Percentiles rank a stretch among this genome's conserved stretches.
Conservation (phyloP, 2,113 vertebrate species). For the Thunnus thynnus region DNA sequence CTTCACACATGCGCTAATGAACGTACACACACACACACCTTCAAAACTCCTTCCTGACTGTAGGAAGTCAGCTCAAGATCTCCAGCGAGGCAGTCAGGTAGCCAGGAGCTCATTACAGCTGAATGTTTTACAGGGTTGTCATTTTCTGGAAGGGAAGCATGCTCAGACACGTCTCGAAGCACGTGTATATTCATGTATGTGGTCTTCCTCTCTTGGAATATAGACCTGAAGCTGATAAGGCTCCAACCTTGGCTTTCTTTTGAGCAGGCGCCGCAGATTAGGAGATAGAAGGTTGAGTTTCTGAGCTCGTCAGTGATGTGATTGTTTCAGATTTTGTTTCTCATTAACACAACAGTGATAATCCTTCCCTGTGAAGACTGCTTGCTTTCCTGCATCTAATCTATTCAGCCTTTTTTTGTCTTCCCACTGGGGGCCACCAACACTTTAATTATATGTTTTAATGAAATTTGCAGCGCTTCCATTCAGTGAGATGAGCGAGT, state of each 20-base stretch:
- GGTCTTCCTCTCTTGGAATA: conserved; percentile 31
- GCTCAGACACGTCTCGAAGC: conserved; percentile 48
- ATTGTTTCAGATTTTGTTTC: conserved; percentile 47
- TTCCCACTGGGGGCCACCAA: not conserved
- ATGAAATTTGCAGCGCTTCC: not conserved
- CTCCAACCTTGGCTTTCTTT: conserved; percentile 21
- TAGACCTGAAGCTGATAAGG: conserved; percentile 37
- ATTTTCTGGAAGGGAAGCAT: conserved; percentile 61
- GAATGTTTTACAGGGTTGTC: conserved; percentile 60
- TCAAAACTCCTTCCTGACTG: not conserved
- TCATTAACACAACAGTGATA: conserved; percentile 18
- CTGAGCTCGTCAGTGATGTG: conserved; percentile 35
- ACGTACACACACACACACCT: not conserved
- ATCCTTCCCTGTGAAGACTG: conserved; percentile 20
- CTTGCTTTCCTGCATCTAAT: not conserved
- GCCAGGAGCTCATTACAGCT: conserved; percentile 50
- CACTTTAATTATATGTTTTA: not conserved
- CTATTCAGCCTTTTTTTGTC: not conserved
- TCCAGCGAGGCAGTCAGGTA: conserved; percentile 27
- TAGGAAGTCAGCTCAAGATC: conserved; percentile 12
- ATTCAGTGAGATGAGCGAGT: not conserved
- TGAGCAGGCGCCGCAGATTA: conserved; percentile 40
- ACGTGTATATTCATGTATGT: conserved; percentile 36
- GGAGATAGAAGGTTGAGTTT: conserved; percentile 36
- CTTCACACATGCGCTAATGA: not conserved